Evolutionary conservation across 2,797 vertebrate genomes (phyloP), one percentile per base, ranked within the genome.

Genomic region (Thaleichthys pacificus): DNA sequence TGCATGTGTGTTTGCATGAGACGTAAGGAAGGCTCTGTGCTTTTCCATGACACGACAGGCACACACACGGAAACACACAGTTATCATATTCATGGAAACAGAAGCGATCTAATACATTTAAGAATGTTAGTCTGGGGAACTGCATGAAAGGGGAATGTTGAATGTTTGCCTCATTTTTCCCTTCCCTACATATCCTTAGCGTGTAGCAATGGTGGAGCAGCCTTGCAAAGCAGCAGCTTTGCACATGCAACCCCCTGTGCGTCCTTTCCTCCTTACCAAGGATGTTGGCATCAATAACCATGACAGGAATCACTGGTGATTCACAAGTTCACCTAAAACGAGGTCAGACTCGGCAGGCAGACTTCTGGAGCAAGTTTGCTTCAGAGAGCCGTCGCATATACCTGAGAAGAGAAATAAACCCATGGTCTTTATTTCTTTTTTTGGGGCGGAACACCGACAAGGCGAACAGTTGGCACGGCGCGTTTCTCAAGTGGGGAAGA

Each of bases 51-150:
- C 47, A 56, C 21, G 30, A 4, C 26, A 21, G 9, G 2, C 21
- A n/a, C 57, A 24, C 9, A 12, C n/a, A 22, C 58, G 14, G n/a
- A 61, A n/a, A 22, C 57, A 22, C 57, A 60, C n/a, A 26, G 12
- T 62, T 28, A 57, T 28, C 28, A 65, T 64, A 61, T 61, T 61
- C 7, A 61, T 47, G 1, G 21, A 24, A 47, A 61, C 57, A 70
- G 57, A n/a, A 19, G 32, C n/a, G 38, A 12, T 2, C 57, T 24
- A 26, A 19, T 54, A 58, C 28, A 58, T 57, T 68, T 57, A 60
- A 42, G 1, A 69, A 12, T 24, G 22, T 49, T 28, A 42, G 17
- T 61, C 38, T 24, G 22, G 38, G 32, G 35, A 26, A 28, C 14
- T 17, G 14, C 57, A 61, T 61, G 30, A 60, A 61, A n/a, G 15